These are phyloP conservation scores for Tipula vernalis DNA, from an alignment of 2,888 invertebrate species.

Conservation along the genomic window DNA sequence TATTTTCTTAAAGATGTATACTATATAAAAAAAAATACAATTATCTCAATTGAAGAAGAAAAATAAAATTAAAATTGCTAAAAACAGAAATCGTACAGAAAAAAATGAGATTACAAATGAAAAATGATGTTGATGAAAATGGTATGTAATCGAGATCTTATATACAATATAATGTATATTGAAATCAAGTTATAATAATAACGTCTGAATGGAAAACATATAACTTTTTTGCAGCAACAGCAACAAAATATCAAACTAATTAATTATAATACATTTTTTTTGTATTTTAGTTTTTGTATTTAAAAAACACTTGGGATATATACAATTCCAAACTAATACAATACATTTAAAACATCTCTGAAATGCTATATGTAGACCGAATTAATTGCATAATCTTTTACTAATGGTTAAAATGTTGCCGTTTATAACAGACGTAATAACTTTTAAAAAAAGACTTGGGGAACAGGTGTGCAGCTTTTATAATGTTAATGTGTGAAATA, in stretches of 20 bases:
- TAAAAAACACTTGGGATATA: background rate
- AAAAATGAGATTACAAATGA: conserved; percentile 4
- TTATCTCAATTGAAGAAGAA: conserved; percentile 4
- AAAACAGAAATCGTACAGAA: background rate
- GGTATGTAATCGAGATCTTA: conserved; percentile 4
- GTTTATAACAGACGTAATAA: background rate
- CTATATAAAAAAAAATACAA: background rate
- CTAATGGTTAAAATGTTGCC: background rate
- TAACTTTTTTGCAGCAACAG: background rate
- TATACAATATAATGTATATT: background rate
- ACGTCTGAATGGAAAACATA: background rate
- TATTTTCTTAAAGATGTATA: background rate
- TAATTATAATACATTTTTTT: background rate
- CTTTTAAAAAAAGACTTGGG: background rate
- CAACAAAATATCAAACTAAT: background rate
- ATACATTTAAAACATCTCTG: background rate
- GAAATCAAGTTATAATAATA: background rate
- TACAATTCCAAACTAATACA: background rate
- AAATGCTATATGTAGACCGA: background rate
- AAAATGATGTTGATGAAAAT: conserved; percentile 4
- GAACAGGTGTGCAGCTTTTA: background rate
- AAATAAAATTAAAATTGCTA: background rate
- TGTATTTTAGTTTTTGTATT: background rate
- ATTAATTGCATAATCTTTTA: background rate
- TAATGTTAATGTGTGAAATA: background rate